A percentile compares a stretch with the other conserved stretches of the same genome.
Evolutionary conservation across 2,888 invertebrate species (phyloP).

Genomic region (Lasioglossum villosulum): DNA sequence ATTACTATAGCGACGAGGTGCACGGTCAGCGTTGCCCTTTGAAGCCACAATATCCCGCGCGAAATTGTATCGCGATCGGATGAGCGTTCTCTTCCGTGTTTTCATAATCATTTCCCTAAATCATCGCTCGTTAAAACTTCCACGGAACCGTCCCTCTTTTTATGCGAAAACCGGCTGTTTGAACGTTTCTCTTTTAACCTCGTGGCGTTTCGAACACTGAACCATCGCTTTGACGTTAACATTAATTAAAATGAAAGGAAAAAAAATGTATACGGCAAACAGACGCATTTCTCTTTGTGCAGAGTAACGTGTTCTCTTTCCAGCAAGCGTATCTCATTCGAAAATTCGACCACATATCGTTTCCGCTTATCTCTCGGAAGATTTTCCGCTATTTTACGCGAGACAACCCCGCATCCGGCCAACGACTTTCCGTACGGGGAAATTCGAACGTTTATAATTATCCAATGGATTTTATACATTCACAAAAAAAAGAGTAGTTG

Average conservation of each 20-base stretch:
- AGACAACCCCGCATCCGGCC: neutral
- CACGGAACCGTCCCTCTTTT: neutral
- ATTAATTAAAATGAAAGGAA: slow-evolving; percentile 47
- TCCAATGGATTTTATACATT: too few species aligned
- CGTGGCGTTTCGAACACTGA: slow-evolving; percentile 7
- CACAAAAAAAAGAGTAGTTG: too few species aligned
- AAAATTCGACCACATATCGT: neutral
- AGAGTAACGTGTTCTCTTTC: neutral
- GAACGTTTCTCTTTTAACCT: slow-evolving; percentile 1
- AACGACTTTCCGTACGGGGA: neutral
- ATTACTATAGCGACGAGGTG: neutral
- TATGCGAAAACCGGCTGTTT: slow-evolving; percentile 4
- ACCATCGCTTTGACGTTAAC: slow-evolving; percentile 28
- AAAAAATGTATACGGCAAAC: slow-evolving; percentile 20
- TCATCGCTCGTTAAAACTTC: slow-evolving; percentile 46
- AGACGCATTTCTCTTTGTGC: slow-evolving; percentile 19
- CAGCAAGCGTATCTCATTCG: slow-evolving; percentile 5
- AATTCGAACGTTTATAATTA: neutral
- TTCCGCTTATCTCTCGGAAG: neutral
- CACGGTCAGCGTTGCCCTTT: slow-evolving; percentile 15
- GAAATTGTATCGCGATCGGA: slow-evolving; percentile 36
- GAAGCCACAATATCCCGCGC: neutral
- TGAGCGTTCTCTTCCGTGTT: slow-evolving; percentile 11
- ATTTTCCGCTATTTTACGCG: neutral
- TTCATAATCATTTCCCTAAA: slow-evolving; percentile 38